Evolutionary conservation across 2,113 vertebrate genomes (phyloP).

Genomic region (Microtus richardsoni): DNA sequence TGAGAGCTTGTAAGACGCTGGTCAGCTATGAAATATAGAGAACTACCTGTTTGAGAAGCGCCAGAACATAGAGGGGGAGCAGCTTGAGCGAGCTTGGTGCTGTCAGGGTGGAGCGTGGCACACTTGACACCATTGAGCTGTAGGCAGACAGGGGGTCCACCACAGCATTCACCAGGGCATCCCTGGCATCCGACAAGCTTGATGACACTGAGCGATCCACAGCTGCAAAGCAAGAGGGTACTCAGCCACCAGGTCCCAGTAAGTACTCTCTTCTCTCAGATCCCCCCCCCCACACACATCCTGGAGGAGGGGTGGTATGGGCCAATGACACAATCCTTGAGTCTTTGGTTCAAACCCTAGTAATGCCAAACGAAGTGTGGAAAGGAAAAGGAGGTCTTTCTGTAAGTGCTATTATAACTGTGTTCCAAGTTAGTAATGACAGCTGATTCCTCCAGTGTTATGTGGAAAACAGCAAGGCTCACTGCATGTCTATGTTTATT

Average conservation of each 20-base stretch:
- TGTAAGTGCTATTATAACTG: background rate
- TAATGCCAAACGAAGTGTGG: background rate
- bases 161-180: conserved; percentile 96
- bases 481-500: conserved; percentile 13
- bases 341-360: background rate
- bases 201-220: conserved; percentile 96
- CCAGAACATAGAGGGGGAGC: conserved; percentile 95
- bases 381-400: background rate
- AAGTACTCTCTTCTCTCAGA: background rate
- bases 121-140: conserved; percentile 90
- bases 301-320: background rate
- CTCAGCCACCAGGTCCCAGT: background rate
- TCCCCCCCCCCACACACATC: background rate
- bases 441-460: background rate
- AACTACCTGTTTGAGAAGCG: conserved; percentile 96
- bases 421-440: background rate
- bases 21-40: background rate
- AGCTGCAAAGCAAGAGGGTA: conserved; percentile 84
- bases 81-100: conserved; percentile 92
- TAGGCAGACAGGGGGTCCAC: conserved; percentile 94
- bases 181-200: conserved; percentile 94
- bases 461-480: background rate
- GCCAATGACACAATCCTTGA: background rate
- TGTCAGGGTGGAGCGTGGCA: conserved; percentile 92
- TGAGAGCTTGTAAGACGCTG: background rate